Evolutionary conservation across 2,888 invertebrate species (phyloP), one percentile per base, ranked within the genome.

Genomic region (Aleiodes leptofemur): DNA sequence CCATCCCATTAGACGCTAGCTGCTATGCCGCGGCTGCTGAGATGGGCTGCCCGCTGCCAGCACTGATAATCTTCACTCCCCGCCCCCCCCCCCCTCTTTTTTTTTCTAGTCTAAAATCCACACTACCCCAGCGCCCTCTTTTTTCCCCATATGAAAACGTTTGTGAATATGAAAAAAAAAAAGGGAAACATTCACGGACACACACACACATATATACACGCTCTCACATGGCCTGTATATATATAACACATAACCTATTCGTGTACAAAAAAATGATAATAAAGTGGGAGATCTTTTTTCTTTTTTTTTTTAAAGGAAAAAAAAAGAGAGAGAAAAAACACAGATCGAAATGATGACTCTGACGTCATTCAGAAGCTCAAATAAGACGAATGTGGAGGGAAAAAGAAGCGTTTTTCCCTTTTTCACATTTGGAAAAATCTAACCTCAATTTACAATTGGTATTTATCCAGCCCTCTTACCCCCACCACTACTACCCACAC

Each of bases 1-100:
- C 78, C 78, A 82, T 79, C 84, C 85, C 83, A 83, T 86, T 87
- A 87, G 85, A 85, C 79, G 81, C 85, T 86, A 87, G 86, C 85
- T 87, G 86, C 85, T 86, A 87, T 86, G 86, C 85, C 84, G 87
- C 87, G 85, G 86, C 87, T 86, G 86, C 84, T 85, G 82, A 85
- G 83, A 86, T 85, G 84, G 85, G 84, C 86, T 87, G 87, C 85
- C 84, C 85, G 86, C 86, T 88, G 87, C 87, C 86, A 86, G 82
- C 85, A 87, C 86, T 87, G 86, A 88, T 86, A 86, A 86, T 86
- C 72, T 77, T 74, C 72, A 77, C 76, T n/a, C n/a, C n/a, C n/a
- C n/a, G n/a, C n/a, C n/a, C n/a, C n/a, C n/a, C n/a, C n/a, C n/a
- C 82, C 78, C 73, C 71, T 76, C 77, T 73, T 55, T 72, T 34